These are phyloP conservation scores for Shinisaurus crocodilurus DNA, from an alignment of 2,113 vertebrate species.

Conservation along the genomic window DNA sequence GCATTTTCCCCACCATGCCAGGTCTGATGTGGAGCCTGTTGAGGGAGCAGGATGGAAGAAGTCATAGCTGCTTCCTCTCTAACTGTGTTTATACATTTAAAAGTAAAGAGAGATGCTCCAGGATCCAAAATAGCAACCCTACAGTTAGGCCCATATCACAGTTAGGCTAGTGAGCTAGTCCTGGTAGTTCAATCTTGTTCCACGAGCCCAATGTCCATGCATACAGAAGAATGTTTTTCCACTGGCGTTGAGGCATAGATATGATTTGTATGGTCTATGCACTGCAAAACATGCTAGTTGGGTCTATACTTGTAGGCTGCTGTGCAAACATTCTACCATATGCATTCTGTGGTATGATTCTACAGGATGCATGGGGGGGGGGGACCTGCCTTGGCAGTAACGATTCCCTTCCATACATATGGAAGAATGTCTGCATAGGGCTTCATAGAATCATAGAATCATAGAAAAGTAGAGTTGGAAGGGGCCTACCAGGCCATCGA, in stretches of 20 bases:
- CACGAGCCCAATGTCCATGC: background rate
- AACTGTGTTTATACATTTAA: too few relatives aligned
- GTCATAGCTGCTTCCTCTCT: too few relatives aligned
- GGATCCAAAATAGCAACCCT: too few relatives aligned
- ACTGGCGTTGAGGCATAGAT: background rate
- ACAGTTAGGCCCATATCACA: too few relatives aligned
- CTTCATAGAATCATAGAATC: background rate
- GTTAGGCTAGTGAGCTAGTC: too few relatives aligned
- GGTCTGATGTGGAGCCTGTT: too few relatives aligned
- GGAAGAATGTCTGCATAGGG: background rate
- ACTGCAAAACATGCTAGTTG: background rate
- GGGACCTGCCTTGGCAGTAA: background rate
- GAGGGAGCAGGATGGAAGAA: too few relatives aligned
- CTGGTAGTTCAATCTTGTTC: background rate
- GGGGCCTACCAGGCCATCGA: too few relatives aligned
- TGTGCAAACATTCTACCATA: background rate
- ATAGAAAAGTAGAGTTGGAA: too few relatives aligned
- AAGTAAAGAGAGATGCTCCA: too few relatives aligned
- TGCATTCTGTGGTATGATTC: background rate
- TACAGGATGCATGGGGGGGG: background rate
- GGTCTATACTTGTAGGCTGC: background rate
- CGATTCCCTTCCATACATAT: background rate
- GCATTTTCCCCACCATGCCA: too few relatives aligned
- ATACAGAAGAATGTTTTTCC: background rate
- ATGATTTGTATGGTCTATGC: background rate